A percentile compares a stretch with the other conserved stretches of the same genome.
These are phyloP conservation scores for Mythimna ferrago DNA, from an alignment of 2,888 invertebrate species.

Conservation along the genomic window DNA sequence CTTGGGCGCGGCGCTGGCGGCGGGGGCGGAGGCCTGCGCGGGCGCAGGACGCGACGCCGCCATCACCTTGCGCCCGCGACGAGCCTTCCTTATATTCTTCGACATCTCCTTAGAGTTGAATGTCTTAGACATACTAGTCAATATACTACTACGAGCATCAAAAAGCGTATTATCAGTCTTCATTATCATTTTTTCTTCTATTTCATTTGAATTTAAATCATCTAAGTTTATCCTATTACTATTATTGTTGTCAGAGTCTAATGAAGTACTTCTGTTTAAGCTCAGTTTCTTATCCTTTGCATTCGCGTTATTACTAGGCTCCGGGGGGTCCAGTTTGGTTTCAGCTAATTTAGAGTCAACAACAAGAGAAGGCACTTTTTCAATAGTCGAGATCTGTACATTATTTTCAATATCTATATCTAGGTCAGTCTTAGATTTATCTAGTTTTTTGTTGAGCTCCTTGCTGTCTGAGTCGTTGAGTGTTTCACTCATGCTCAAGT, in stretches of 20 bases:
- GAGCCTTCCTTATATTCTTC: slow-evolving; percentile 87
- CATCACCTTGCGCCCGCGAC: slow-evolving; percentile 84
- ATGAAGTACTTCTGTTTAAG: slow-evolving; percentile 89
- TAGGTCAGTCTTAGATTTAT: slow-evolving; percentile 90
- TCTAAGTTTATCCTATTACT: slow-evolving; percentile 88
- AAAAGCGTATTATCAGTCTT: slow-evolving; percentile 91
- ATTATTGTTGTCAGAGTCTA: slow-evolving; percentile 90
- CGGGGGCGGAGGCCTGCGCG: slow-evolving; percentile 29
- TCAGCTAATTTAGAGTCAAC: slow-evolving; percentile 85
- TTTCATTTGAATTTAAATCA: slow-evolving; percentile 87
- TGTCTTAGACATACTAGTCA: slow-evolving; percentile 90
- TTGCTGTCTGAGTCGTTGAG: slow-evolving; percentile 84
- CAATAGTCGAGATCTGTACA: slow-evolving; percentile 89
- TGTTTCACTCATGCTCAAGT: slow-evolving; percentile 91
- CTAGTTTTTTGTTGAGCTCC: slow-evolving; percentile 89
- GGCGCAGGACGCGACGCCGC: slow-evolving; percentile 65
- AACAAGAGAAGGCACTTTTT: slow-evolving; percentile 89
- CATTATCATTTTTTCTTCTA: slow-evolving; percentile 91
- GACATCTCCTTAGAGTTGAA: slow-evolving; percentile 88
- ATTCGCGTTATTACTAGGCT: slow-evolving; percentile 81
- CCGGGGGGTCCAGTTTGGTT: slow-evolving; percentile 79
- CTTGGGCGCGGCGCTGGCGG: slow-evolving; percentile 31
- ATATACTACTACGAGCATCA: slow-evolving; percentile 88
- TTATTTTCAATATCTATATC: slow-evolving; percentile 90
- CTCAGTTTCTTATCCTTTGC: slow-evolving; percentile 86